These are phyloP conservation scores for Gallinago undulata DNA, from an alignment of 2,113 vertebrate species.

Conservation along the genomic window DNA sequence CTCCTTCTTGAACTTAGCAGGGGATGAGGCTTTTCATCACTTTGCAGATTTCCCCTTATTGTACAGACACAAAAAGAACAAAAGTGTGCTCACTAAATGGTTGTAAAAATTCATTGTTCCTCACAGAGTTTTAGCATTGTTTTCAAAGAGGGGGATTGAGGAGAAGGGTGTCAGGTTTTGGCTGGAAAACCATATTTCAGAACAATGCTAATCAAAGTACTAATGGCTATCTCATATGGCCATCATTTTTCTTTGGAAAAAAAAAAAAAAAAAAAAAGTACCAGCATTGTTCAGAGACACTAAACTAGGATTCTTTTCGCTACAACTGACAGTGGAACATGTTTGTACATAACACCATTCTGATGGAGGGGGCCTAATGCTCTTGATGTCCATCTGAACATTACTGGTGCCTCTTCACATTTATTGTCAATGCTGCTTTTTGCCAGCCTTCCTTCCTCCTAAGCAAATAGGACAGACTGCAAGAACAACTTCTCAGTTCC, in stretches of 20 bases:
- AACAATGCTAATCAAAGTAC: constrained; percentile 55
- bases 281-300: constrained; percentile 12
- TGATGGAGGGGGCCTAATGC: background rate
- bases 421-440: background rate
- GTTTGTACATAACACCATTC: background rate
- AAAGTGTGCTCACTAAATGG: background rate
- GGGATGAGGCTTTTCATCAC: background rate
- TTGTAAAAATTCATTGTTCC: background rate
- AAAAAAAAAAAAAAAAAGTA: background rate
- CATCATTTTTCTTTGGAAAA: constrained; percentile 44
- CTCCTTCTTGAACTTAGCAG: background rate
- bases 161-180: constrained; percentile 21
- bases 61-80: background rate
- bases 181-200: background rate
- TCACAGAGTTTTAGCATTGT: background rate
- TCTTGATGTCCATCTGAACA: background rate
- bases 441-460: background rate
- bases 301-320: background rate
- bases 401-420: background rate
- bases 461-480: background rate
- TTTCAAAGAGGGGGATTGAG: background rate
- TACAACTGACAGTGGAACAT: background rate
- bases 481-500: background rate
- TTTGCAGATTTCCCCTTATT: background rate
- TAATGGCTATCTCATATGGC: constrained; percentile 1